Evolutionary conservation across 1,140 invertebrate genomes (phyloP).

Genomic region (Orchestia grillus): DNA sequence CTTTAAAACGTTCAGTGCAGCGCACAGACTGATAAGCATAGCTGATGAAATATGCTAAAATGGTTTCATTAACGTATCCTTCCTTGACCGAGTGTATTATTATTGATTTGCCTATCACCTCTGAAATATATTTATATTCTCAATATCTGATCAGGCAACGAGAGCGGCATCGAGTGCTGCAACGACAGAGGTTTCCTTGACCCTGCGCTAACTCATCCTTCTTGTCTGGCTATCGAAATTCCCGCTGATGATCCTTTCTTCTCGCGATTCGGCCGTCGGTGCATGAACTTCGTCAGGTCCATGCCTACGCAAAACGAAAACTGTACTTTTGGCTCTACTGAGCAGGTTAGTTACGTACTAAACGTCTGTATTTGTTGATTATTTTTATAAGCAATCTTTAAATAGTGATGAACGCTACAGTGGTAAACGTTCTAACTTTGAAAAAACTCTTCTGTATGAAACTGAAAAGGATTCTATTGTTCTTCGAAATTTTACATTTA

Average conservation of each 20-base stretch:
- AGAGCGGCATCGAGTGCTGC: slow-evolving; percentile 65
- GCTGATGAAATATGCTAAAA: too few relatives aligned
- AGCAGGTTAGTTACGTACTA: slow-evolving; percentile 59
- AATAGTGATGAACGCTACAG: too few relatives aligned
- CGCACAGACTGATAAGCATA: too few relatives aligned
- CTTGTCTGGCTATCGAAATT: slow-evolving; percentile 88
- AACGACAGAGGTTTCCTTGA: slow-evolving; percentile 52
- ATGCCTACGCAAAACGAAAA: slow-evolving; percentile 72
- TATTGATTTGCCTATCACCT: too few relatives aligned
- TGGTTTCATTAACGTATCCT: too few relatives aligned
- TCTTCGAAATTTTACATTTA: too few relatives aligned
- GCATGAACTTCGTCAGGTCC: slow-evolving; percentile 88
- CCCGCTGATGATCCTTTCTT: slow-evolving; percentile 87
- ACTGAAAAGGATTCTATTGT: too few relatives aligned
- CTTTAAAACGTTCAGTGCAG: too few relatives aligned
- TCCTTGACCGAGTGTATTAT: too few relatives aligned
- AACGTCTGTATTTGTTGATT: slow-evolving; percentile 74
- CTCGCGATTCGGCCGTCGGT: slow-evolving; percentile 78
- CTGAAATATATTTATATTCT: not conserved
- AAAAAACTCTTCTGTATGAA: too few relatives aligned
- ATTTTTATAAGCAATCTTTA: slow-evolving; percentile 75
- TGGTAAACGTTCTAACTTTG: too few relatives aligned
- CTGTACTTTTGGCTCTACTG: slow-evolving; percentile 63
- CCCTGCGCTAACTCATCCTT: slow-evolving; percentile 57
- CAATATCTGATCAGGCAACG: slow-evolving; percentile 57